A percentile compares a stretch with the other conserved stretches of the same genome.
phyloP scores from a whole-genome alignment of 2,113 vertebrate genomes.

The Microtus pennsylvanicus region DNA sequence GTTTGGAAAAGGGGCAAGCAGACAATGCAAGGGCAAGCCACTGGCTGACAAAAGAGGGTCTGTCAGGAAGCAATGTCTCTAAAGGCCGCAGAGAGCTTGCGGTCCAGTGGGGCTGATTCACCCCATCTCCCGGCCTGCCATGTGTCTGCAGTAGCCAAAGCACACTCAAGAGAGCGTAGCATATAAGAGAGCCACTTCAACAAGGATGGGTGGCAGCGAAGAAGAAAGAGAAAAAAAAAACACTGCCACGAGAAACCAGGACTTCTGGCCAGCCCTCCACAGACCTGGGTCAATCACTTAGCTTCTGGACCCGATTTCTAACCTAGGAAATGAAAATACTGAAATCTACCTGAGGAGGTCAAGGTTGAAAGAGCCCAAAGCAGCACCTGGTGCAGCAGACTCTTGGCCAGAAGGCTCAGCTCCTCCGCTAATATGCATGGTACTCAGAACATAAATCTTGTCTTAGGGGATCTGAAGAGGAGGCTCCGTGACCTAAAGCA shows the following conservation, averaged over 20 bases:
- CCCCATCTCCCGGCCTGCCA: neutral
- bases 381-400: accelerated
- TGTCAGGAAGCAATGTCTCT: neutral
- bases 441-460: neutral
- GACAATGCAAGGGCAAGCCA: neutral
- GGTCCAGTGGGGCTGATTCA: accelerated
- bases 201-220: neutral
- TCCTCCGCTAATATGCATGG: neutral
- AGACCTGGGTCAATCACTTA: neutral
- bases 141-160: accelerated
- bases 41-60: neutral
- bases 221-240: neutral
- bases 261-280: neutral
- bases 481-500: neutral
- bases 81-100: neutral
- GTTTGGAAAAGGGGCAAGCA: neutral
- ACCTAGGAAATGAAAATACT: neutral
- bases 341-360: neutral
- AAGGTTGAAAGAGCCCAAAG: neutral
- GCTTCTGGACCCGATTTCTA: neutral
- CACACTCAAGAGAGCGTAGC: neutral
- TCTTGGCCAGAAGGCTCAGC: neutral
- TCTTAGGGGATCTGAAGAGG: neutral
- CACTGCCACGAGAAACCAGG: accelerated
- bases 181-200: accelerated